A percentile compares a stretch with the other conserved stretches of the same genome.
Conservation (phyloP, 2,113 vertebrate species). For the Buteo buteo region DNA sequence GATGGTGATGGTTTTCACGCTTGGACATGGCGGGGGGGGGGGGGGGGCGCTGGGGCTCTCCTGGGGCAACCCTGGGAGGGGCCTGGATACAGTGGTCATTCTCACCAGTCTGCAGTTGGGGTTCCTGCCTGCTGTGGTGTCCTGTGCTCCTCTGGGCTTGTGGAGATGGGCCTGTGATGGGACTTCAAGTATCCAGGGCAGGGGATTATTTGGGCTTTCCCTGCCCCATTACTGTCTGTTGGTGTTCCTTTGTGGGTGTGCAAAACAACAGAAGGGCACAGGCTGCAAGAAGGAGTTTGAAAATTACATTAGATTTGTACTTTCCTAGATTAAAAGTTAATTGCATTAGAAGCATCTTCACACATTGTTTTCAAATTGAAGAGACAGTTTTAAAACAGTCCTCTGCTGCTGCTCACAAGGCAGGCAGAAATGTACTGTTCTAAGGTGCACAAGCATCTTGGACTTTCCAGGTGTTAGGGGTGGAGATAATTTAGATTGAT, state of each 20-base stretch:
- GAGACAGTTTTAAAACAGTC: not conserved
- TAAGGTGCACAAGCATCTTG: not conserved
- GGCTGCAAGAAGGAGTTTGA: not conserved
- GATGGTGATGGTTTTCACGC: too few species aligned
- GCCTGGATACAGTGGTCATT: rapidly evolving
- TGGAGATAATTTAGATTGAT: not conserved
- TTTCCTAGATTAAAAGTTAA: not conserved
- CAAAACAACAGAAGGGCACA: not conserved
- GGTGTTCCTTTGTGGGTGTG: not conserved
- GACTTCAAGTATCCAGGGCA: not conserved
- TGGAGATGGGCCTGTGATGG: not conserved
- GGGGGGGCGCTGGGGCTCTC: not conserved
- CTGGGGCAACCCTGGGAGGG: not conserved
- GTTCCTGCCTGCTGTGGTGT: not conserved
- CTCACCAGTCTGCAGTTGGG: not conserved
- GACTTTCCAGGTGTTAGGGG: not conserved
- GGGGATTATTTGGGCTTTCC: not conserved
- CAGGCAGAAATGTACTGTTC: not conserved
- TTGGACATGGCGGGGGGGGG: too few species aligned
- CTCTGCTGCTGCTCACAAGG: not conserved
- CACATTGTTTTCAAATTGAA: not conserved
- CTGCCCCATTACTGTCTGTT: not conserved
- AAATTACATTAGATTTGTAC: not conserved
- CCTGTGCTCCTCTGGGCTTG: not conserved
- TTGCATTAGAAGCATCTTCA: not conserved